A percentile compares a stretch with the other conserved stretches of the same genome.
Conservation (phyloP, 2,113 vertebrate genomes). For the Mormyrus iriodes region DNA sequence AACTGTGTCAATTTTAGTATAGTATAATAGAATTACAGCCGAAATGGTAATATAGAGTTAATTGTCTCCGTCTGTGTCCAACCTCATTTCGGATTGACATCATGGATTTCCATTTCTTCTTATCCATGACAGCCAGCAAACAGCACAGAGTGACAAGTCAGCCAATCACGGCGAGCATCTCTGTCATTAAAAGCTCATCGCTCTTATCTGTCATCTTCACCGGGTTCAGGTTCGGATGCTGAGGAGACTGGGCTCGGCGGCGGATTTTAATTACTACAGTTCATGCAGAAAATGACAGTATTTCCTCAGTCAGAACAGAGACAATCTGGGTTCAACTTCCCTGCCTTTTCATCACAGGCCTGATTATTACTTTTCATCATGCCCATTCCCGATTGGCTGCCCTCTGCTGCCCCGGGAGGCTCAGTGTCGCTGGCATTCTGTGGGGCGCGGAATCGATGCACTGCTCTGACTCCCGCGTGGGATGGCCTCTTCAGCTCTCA, state of each 20-base stretch:
- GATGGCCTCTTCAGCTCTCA: background rate
- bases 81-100: background rate
- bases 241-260: background rate
- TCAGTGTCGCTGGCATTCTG: background rate
- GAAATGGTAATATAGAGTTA: background rate
- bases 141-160: background rate
- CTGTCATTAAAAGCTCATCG: background rate
- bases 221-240: background rate
- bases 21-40: background rate
- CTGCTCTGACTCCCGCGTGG: background rate
- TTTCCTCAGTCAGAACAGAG: conserved; percentile 6
- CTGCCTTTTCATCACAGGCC: background rate
- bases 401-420: background rate
- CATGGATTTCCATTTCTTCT: background rate
- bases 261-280: conserved; percentile 13
- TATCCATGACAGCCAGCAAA: background rate
- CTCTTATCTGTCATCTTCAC: background rate
- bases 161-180: background rate
- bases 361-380: background rate
- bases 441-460: background rate
- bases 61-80: background rate
- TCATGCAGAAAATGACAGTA: conserved; percentile 14
- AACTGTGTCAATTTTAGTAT: background rate
- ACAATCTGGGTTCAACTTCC: background rate
- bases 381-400: background rate